phyloP scores from a whole-genome alignment of 2,797 vertebrate species.

The Myotis pilosus region DNA sequence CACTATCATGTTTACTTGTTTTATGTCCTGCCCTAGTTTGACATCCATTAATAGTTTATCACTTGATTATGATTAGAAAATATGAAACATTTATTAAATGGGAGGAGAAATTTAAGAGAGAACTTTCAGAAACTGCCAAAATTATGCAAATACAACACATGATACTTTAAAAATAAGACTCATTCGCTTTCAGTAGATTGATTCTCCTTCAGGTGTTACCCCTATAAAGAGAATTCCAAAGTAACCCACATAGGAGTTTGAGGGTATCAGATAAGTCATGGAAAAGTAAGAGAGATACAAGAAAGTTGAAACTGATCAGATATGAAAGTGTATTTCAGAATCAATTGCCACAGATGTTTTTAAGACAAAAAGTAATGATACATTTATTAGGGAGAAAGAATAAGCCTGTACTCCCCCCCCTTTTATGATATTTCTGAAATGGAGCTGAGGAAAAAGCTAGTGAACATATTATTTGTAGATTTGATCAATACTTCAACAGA shows the following conservation, averaged over 20 bases:
- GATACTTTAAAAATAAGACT: background rate
- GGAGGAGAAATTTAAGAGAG: background rate
- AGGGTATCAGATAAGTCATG: background rate
- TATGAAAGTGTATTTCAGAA: background rate
- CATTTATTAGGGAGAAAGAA: background rate
- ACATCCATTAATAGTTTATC: background rate
- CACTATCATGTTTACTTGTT: background rate
- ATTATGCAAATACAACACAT: background rate
- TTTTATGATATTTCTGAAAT: slow-evolving; percentile 4
- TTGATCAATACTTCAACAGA: background rate
- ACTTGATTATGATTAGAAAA: background rate
- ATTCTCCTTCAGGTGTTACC: background rate
- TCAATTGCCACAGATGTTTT: background rate
- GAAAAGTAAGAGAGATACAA: background rate
- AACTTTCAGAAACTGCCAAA: background rate
- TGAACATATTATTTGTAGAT: background rate
- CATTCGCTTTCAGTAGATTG: background rate
- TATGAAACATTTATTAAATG: background rate
- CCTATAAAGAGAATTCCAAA: background rate
- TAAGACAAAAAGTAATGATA: background rate
- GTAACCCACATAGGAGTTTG: background rate
- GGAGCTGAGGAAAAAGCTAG: background rate
- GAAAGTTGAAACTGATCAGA: background rate
- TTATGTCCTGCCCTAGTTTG: background rate
- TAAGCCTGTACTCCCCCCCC: background rate